phyloP scores from a whole-genome alignment of 2,888 invertebrate genomes.

The Drepana falcataria region DNA sequence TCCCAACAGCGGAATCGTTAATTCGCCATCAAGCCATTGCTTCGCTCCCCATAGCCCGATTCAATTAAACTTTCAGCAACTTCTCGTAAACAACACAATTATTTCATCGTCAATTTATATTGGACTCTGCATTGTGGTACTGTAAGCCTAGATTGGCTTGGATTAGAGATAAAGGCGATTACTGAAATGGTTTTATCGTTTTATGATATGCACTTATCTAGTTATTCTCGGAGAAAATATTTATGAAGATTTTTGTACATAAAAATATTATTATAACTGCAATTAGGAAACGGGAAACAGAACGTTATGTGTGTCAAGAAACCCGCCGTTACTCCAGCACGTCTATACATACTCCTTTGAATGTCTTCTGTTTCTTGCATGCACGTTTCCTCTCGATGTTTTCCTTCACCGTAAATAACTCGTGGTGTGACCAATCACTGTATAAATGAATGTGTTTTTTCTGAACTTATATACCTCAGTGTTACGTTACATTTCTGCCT shows the following conservation, averaged over 20 bases:
- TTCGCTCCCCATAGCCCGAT: conserved; percentile 41
- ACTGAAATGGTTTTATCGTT: conserved; percentile 53
- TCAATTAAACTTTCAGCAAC: conserved; percentile 76
- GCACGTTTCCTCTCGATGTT: too few relatives aligned
- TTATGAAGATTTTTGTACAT: too few relatives aligned
- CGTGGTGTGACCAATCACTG: too few relatives aligned
- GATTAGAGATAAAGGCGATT: conserved; percentile 38
- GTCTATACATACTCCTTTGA: too few relatives aligned
- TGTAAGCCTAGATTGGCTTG: not conserved
- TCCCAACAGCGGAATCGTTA: conserved; percentile 52
- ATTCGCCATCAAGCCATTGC: conserved; percentile 50
- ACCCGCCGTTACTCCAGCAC: too few relatives aligned
- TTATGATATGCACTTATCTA: conserved; percentile 11
- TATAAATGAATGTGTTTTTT: too few relatives aligned
- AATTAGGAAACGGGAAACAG: too few relatives aligned
- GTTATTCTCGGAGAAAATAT: not conserved
- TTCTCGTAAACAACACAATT: conserved; percentile 73
- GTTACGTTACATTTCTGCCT: too few relatives aligned
- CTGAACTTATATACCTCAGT: too few relatives aligned
- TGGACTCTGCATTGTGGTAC: conserved; percentile 26
- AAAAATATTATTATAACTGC: not conserved
- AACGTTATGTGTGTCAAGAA: too few relatives aligned
- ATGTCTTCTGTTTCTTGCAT: too few relatives aligned
- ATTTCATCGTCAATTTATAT: conserved; percentile 37
- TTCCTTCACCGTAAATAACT: too few relatives aligned